A percentile compares a stretch with the other conserved stretches of the same genome.
Evolutionary conservation across 2,888 invertebrate species (phyloP).

Genomic region (Megalurothrips usitatus): DNA sequence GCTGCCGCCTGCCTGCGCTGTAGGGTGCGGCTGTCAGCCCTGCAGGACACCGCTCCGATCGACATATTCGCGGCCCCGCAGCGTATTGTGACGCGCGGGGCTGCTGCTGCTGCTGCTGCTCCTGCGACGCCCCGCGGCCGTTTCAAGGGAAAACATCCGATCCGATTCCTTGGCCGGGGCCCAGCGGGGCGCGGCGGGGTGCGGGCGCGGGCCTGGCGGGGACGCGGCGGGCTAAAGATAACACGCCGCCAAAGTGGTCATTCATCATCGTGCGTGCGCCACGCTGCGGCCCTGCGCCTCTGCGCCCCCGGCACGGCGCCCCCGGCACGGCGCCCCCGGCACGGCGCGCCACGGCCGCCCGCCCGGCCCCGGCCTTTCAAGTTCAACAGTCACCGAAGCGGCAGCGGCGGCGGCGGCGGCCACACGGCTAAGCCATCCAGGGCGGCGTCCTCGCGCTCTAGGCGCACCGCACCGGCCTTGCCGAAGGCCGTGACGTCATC

Average conservation of each 20-base stretch:
- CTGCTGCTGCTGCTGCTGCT: no score
- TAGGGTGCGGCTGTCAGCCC: neutral
- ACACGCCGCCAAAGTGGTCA: constrained; percentile 19
- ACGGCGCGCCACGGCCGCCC: neutral
- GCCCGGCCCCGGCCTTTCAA: neutral
- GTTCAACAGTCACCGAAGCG: constrained; percentile 1
- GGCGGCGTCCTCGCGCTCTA: no score
- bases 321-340: neutral
- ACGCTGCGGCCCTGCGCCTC: neutral
- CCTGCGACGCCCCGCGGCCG: neutral
- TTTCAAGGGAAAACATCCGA: constrained; percentile 20
- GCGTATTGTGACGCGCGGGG: constrained; percentile 21
- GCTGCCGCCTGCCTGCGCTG: neutral
- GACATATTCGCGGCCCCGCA: neutral
- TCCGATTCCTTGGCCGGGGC: constrained; percentile 18
- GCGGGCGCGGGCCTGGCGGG: no score
- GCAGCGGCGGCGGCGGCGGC: neutral
- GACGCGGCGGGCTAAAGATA: neutral
- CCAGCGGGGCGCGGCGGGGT: neutral
- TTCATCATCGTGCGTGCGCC: neutral
- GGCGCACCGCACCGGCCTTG: no score
- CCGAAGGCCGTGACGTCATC: no score
- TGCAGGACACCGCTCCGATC: neutral
- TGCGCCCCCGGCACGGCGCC: neutral
- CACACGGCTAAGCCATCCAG: no score